Evolutionary conservation across 1,140 invertebrate species (phyloP).

Genomic region (Xylocopa sonorina): DNA sequence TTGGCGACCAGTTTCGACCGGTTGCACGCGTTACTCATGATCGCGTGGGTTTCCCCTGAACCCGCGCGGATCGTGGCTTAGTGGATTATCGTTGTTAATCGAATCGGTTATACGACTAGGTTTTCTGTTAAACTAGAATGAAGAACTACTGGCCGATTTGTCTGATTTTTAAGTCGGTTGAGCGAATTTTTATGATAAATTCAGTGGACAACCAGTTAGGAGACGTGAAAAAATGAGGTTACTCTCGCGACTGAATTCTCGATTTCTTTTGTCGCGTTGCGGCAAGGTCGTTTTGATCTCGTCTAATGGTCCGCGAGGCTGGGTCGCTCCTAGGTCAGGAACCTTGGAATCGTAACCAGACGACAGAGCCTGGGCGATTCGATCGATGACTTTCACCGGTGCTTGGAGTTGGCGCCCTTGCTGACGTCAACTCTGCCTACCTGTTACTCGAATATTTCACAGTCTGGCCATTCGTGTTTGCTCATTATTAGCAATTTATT

Average conservation of each 20-base stretch:
- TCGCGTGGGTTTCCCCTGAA: background rate
- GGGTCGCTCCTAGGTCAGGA: conserved; percentile 59
- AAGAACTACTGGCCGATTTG: no score
- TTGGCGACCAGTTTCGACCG: conserved; percentile 10
- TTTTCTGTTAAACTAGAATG: no score
- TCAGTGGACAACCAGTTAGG: no score
- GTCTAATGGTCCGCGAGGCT: conserved; percentile 2
- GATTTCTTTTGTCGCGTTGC: background rate
- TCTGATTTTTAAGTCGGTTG: no score
- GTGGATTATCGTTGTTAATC: background rate
- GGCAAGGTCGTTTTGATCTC: background rate
- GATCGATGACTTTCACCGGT: conserved; percentile 60
- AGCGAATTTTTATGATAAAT: no score
- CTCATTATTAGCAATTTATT: background rate
- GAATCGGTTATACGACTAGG: no score
- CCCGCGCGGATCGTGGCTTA: background rate
- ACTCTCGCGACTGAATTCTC: background rate
- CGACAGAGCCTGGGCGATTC: conserved; percentile 55
- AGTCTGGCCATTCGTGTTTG: conserved; percentile 3
- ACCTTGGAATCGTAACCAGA: conserved; percentile 59
- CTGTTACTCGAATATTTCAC: conserved; percentile 58
- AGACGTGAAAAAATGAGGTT: no score
- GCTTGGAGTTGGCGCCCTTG: conserved; percentile 65
- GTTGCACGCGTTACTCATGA: background rate
- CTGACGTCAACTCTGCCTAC: conserved; percentile 20